phyloP scores from a whole-genome alignment of 2,888 invertebrate species.

The Campopleginae sp. region DNA sequence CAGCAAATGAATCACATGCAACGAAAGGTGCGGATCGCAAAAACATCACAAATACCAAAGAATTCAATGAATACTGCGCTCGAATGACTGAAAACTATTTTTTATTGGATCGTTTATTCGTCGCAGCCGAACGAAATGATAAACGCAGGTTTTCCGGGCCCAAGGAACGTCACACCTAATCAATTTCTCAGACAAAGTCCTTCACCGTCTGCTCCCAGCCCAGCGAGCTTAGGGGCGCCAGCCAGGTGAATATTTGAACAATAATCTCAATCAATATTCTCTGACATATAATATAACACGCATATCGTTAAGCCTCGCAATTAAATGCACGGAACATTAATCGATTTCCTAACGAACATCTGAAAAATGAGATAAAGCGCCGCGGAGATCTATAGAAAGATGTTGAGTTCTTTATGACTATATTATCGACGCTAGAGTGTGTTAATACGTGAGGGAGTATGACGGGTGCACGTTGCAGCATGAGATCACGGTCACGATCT shows the following conservation, averaged over 20 bases:
- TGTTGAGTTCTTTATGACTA: neutral
- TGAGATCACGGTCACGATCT: slow-evolving; percentile 5
- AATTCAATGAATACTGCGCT: neutral
- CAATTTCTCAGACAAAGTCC: slow-evolving; percentile 93
- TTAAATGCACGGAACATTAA: neutral
- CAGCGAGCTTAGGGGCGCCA: slow-evolving; percentile 87
- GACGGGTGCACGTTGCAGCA: neutral
- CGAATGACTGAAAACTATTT: neutral
- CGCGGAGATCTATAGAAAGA: slow-evolving; percentile 5
- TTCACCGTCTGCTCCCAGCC: slow-evolving; percentile 90
- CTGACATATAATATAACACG: neutral
- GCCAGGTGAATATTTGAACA: slow-evolving; percentile 72
- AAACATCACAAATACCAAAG: neutral
- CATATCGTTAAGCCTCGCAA: neutral
- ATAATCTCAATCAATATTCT: neutral
- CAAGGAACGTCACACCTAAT: slow-evolving; percentile 89
- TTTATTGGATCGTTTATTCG: neutral
- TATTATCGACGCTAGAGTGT: slow-evolving; percentile 2
- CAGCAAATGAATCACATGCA: slow-evolving; percentile 85
- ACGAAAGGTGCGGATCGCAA: slow-evolving; percentile 75
- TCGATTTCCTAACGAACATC: neutral
- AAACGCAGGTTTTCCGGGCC: slow-evolving; percentile 84
- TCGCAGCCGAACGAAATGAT: slow-evolving; percentile 84
- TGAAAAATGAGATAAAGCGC: neutral
- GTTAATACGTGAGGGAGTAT: slow-evolving; percentile 1